phyloP scores from a whole-genome alignment of 2,888 invertebrate genomes.

The Pandemis corylana region DNA sequence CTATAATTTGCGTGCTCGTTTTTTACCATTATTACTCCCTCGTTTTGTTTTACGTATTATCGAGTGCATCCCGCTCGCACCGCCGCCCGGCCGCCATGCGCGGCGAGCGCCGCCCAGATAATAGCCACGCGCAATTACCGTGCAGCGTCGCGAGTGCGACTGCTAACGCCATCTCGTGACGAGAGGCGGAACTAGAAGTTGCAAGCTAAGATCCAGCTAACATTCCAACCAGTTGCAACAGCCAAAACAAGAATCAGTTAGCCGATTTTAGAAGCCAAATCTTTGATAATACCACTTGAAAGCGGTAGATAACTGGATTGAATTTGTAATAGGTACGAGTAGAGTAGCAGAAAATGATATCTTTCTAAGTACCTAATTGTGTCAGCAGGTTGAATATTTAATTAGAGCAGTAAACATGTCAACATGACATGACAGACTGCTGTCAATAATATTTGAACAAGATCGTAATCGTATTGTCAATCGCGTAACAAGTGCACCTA shows the following conservation, averaged over 20 bases:
- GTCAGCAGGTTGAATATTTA: no score
- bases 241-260: no score
- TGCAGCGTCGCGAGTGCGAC: conserved; percentile 53
- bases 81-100: conserved; percentile 84
- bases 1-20: conserved; percentile 85
- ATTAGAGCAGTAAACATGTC: no score
- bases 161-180: conserved; percentile 75
- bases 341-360: no score
- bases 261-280: no score
- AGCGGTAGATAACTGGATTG: background rate
- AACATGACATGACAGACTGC: no score
- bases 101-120: conserved; percentile 83
- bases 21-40: conserved; percentile 85
- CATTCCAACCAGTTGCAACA: no score
- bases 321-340: background rate
- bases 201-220: conserved; percentile 1
- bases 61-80: conserved; percentile 86
- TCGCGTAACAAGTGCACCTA: background rate
- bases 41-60: conserved; percentile 85
- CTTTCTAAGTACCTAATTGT: no score
- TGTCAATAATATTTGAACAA: background rate
- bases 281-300: no score
- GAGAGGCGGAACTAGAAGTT: conserved; percentile 58
- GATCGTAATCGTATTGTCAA: background rate
- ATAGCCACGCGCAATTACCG: conserved; percentile 82